Conservation (phyloP, 1,140 invertebrate species). For the Portunus trituberculatus region DNA sequence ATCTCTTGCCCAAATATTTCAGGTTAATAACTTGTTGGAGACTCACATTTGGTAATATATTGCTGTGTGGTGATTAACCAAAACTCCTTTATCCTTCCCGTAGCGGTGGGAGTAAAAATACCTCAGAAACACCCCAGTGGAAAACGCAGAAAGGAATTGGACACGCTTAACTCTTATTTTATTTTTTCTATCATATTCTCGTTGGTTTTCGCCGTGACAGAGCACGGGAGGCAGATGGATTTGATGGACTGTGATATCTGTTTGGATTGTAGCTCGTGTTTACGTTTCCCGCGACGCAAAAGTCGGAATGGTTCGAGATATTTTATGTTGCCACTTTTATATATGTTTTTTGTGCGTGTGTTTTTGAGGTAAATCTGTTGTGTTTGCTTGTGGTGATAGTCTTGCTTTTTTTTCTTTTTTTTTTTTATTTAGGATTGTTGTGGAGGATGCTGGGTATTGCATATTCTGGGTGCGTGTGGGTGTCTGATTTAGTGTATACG, state of each 20-base stretch:
- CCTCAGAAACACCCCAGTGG: background rate
- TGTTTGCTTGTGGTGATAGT: background rate
- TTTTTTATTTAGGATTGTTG: background rate
- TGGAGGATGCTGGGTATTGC: background rate
- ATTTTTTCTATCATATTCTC: conserved; percentile 14
- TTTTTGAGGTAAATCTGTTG: conserved; percentile 26
- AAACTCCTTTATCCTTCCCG: background rate
- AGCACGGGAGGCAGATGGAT: conserved; percentile 34
- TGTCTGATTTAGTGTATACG: background rate
- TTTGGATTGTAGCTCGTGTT: conserved; percentile 55
- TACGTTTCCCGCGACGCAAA: conserved; percentile 43
- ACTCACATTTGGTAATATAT: conserved; percentile 61
- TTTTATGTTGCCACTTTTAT: conserved; percentile 5
- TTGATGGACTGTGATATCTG: conserved; percentile 59
- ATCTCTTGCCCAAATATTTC: conserved; percentile 64
- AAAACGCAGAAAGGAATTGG: background rate
- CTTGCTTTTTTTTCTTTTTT: background rate
- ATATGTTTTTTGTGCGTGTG: background rate
- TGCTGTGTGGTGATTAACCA: conserved; percentile 43
- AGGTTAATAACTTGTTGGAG: conserved; percentile 55
- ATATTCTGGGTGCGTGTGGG: background rate
- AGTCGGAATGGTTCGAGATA: conserved; percentile 23
- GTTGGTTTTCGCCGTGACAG: background rate
- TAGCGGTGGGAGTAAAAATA: background rate
- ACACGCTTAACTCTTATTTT: background rate